Evolutionary conservation across 2,888 invertebrate genomes (phyloP), one percentile per base, ranked within the genome.

Genomic region (Drosophila picticornis): DNA sequence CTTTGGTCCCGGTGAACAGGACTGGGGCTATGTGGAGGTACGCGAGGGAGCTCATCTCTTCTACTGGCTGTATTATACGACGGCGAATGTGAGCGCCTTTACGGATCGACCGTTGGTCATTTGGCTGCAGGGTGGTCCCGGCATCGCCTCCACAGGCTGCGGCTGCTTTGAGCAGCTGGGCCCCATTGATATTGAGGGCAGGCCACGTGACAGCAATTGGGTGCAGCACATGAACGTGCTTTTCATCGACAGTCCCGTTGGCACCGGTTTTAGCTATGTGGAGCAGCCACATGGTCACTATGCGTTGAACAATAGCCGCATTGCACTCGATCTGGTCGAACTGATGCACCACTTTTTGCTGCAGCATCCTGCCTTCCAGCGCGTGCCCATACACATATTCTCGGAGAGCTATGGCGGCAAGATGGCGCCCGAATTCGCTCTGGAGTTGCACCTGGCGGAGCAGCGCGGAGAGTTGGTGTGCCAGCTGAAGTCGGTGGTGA

Each of bases 401-500:
- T 96, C 96, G 22, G 97, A 98, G 93, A 97, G 97, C 0, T 98
- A 98, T 92, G 98, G 98, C 34, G 98, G 98, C 2, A 98, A 98
- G 94, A 98, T 98, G 97, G 96, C 97, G 0, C 95, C 96, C 0
- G 97, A 97, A 84, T 97, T 98, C 92, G 97, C 96, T 92, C 94
- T 84, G 29, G 90, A 91, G 36, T 73, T 92, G 55, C 59, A 92
- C 52, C 84, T 96, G 95, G 96, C 95, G 4, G 94, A 96, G 86
- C 87, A 94, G 72, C 92, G 91, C 0, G 95, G 95, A 0, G 93
- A 94, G 16, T 94, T 97, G 19, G 92, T 93, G 34, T 96, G 96
- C 29, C 96, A 97, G 90, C 64, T 98, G 61, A 94, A 94, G 85
- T 98, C 98, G 1, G 95, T 98, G 31, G 96, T 96, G 0, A 94